Base-by-base conservation (phyloP, 1,140 invertebrate genomes). In the Eumeta japonica region DNA sequence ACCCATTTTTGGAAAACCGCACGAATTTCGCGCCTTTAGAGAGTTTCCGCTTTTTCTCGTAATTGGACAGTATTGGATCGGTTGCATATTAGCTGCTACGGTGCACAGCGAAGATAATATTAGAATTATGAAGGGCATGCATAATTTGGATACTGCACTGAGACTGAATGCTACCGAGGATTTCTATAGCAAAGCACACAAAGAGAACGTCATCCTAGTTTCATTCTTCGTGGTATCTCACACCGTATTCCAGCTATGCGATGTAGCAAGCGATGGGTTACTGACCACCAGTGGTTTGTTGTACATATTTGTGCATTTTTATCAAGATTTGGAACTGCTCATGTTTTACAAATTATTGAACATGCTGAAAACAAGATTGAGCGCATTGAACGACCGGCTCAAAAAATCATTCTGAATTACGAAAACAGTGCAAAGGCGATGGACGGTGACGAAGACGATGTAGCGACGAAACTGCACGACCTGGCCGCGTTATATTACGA, bases 381-480 rank as follows among this genome's bases (percentile, higher is more conserved):
- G 27, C 5, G 12, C 56, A 10, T 53, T 66, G n/a, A 62, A 64
- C 16, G 42, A 45, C 11, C 43, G 56, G 36, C 41, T 68, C 16
- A 34, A 28, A 43, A 36, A 9, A 55, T 65, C 29, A 37, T 53
- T 4, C 18, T 55, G n/a, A 36, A 55, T 2, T 36, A 52, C 28
- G 37, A 49, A 3, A 36, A 16, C 12, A 35, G 19, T 7, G 48
- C 39, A 17, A 18, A 20, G 13, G 27, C 32, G 11, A 16, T 55
- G 7, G 52, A 46, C 24, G 36, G 36, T 10, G 31, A 54, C 2
- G 20, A 16, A 9, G 32, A 44, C 1, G 46, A 42, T 10, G 35
- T 37, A 31, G 24, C 7, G 3, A 18, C 44, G 35, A 55, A 58
- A 37, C 55, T 67, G 14, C 39, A 39, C 5, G 49, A 52, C 12